A percentile compares a stretch with the other conserved stretches of the same genome.
Conservation (phyloP, 53 echinoderm and acorn worm species). For the Paracentrotus lividus region DNA sequence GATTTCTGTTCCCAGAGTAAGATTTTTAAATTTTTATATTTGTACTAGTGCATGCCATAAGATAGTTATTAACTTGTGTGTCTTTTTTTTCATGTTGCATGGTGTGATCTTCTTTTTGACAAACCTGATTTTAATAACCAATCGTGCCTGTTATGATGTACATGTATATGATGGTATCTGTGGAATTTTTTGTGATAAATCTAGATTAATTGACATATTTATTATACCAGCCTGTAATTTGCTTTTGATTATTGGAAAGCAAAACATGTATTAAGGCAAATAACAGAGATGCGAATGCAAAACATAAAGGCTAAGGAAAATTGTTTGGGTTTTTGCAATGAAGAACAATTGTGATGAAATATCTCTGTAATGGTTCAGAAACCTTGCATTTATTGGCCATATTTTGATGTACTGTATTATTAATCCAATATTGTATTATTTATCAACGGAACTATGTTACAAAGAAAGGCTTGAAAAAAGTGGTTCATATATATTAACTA, state of each 20-base stretch:
- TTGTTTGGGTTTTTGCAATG: no score
- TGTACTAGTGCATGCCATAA: constrained; percentile 6
- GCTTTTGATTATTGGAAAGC: no score
- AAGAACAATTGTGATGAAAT: no score
- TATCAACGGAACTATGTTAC: background rate
- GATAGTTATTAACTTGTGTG: background rate
- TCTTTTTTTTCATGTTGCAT: background rate
- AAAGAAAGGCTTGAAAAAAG: background rate
- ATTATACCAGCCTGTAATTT: no score
- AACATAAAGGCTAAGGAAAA: no score
- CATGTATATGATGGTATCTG: no score
- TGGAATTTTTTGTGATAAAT: no score
- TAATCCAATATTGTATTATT: background rate
- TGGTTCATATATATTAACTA: background rate
- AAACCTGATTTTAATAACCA: background rate
- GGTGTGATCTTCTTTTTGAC: background rate
- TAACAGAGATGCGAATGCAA: background rate
- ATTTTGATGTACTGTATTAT: background rate
- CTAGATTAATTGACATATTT: no score
- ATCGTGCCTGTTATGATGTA: background rate
- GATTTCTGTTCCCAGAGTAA: background rate
- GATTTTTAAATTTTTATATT: no score
- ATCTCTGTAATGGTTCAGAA: background rate
- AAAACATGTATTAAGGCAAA: no score
- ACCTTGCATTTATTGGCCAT: background rate